Base-by-base conservation (phyloP, 2,888 invertebrate species). In the Polylopha cassiicola region DNA sequence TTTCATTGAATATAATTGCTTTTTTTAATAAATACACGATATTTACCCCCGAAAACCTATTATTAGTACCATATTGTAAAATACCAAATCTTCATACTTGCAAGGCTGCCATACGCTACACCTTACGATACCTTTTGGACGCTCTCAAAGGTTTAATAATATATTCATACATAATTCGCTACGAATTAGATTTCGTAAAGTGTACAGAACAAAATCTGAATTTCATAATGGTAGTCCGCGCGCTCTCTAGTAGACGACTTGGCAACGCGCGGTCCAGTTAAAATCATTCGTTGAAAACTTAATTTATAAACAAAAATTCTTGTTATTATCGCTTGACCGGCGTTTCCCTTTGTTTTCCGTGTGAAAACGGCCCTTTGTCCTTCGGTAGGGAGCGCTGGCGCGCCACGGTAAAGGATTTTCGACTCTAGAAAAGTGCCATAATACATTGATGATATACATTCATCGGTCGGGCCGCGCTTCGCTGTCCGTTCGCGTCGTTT, bases 401-500 rank as follows among this genome's bases (percentile, higher is more conserved):
- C 77, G 73, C 65, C 73, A 67, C 56, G 68, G 67, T 64, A 74
- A 42, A 74, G 78, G 80, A 84, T 79, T 84, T 76, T 85, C 76
- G 69, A 79, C 82, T 82, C 73, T 84, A 82, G 79, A 81, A 85
- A 79, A 78, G 73, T 76, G 73, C 70, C 73, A 72, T 80, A 79
- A 71, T 79, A 78, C 68, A 73, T 31, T 73, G 70, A 65, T 64
- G 60, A 59, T 79, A 75, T 79, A 79, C 73, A 76, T 79, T 64
- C 62, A 65, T 76, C 64, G 75, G 63, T 69, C 62, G 66, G 62
- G 63, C 56, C 64, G 65, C 68, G 72, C 72, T 73, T 65, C 57
- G 63, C 58, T 65, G 73, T 61, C 67, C 69, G 73, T 65, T 69
- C 76, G 80, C 82, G 81, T 81, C 82, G 79, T 73, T 76, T 73